Conservation (phyloP, 1,140 invertebrate genomes). For the Caenorhabditis briggsae region DNA sequence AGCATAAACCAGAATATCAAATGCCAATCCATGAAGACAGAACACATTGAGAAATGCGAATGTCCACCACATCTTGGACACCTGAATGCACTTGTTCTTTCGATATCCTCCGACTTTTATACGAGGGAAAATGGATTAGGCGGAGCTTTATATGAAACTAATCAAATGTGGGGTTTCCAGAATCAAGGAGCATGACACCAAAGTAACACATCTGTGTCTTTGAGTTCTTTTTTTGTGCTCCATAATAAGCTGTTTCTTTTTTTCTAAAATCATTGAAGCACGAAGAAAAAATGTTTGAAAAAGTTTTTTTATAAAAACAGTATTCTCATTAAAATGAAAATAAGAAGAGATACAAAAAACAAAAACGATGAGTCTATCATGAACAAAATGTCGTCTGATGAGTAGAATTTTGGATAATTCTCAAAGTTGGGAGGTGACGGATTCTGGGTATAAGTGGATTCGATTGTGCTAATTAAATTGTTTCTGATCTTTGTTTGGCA, state of each 20-base stretch:
- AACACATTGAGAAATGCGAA: not conserved
- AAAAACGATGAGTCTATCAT: not conserved
- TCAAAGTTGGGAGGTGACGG: conserved; percentile 17
- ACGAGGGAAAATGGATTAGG: conserved; percentile 7
- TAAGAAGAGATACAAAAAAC: not conserved
- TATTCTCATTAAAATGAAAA: not conserved
- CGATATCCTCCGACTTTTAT: not conserved
- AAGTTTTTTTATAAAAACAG: conserved; percentile 28
- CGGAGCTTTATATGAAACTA: conserved; percentile 15
- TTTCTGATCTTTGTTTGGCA: conserved; percentile 43
- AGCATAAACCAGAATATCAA: conserved; percentile 52
- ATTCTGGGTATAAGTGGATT: not conserved
- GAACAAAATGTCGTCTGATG: not conserved
- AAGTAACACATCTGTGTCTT: conserved; percentile 1
- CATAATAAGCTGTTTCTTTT: not conserved
- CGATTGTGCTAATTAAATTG: not conserved
- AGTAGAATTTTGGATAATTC: conserved; percentile 3
- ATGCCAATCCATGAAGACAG: not conserved
- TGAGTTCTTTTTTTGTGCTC: not conserved
- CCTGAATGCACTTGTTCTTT: conserved; percentile 17
- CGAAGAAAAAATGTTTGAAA: not conserved
- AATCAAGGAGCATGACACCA: not conserved
- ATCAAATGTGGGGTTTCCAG: conserved; percentile 26
- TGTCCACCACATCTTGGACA: conserved; percentile 36
- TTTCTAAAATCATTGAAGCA: conserved; percentile 9